Evolutionary conservation across 2,888 invertebrate species (phyloP).

Genomic region (Dicyrtoma fusca): DNA sequence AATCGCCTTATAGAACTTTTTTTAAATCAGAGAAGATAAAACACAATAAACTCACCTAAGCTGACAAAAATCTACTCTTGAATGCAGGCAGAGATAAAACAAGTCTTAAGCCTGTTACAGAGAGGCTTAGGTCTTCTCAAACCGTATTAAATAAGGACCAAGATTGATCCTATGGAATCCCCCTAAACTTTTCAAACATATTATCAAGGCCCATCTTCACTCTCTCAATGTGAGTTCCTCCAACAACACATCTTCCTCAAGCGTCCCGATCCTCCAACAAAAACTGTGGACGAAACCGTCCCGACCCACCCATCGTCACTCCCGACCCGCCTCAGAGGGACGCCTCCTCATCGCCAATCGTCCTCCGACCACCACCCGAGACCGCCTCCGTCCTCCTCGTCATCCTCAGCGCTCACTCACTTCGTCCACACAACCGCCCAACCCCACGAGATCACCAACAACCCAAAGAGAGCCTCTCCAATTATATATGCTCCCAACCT

Average conservation of each 20-base stretch:
- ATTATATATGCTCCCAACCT: no score
- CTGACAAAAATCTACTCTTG: conserved; percentile 59
- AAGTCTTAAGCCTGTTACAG: conserved; percentile 60
- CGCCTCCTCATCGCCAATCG: conserved; percentile 15
- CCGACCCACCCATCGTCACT: background rate
- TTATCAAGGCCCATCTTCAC: conserved; percentile 11
- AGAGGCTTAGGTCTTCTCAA: conserved; percentile 59
- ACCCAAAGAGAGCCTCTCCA: background rate
- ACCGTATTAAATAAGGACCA: conserved; percentile 59
- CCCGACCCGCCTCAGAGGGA: conserved; percentile 4
- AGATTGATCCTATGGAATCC: conserved; percentile 59
- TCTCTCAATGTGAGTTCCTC: background rate
- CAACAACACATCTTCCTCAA: background rate
- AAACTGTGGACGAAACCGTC: background rate
- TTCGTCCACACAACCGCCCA: background rate
- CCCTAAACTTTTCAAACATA: conserved; percentile 57
- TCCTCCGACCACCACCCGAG: no score
- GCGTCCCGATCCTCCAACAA: background rate
- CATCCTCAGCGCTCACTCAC: conserved; percentile 7
- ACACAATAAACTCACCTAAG: conserved; percentile 60
- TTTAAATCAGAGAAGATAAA: conserved; percentile 59
- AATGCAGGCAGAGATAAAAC: conserved; percentile 59
- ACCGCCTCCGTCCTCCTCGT: background rate
- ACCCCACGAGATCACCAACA: background rate
- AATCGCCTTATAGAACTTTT: conserved; percentile 57